phyloP scores from a whole-genome alignment of 1,140 invertebrate genomes.

The Olivierus martensii region DNA sequence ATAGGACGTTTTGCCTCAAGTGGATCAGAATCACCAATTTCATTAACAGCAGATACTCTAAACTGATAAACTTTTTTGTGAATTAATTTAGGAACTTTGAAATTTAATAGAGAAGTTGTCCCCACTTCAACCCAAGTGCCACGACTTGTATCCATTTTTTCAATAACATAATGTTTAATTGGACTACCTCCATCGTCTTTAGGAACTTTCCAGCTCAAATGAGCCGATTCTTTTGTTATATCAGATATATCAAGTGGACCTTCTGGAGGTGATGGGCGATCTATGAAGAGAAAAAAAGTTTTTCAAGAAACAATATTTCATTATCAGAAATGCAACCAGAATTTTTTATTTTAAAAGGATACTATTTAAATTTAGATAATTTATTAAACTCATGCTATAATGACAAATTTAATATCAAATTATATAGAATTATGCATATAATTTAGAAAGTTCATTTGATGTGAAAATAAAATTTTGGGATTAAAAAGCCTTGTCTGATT shows the following conservation, averaged over 20 bases:
- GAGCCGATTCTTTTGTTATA: slow-evolving; percentile 88
- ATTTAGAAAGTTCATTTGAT: no score
- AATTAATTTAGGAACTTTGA: slow-evolving; percentile 68
- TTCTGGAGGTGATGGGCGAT: slow-evolving; percentile 68
- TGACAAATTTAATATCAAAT: no score
- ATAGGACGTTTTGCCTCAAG: slow-evolving; percentile 69
- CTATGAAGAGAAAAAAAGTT: slow-evolving; percentile 48
- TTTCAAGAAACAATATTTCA: no score
- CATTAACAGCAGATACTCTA: slow-evolving; percentile 82
- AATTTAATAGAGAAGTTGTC: slow-evolving; percentile 66
- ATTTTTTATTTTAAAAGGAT: no score
- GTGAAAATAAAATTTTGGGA: no score
- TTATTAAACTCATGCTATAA: no score
- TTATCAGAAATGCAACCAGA: no score
- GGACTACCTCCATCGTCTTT: slow-evolving; percentile 71
- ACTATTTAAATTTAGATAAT: no score
- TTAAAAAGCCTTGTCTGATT: no score
- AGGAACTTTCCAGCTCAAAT: slow-evolving; percentile 84
- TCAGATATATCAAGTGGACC: slow-evolving; percentile 86
- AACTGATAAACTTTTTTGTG: slow-evolving; percentile 91
- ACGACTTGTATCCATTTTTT: slow-evolving; percentile 88
- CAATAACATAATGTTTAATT: slow-evolving; percentile 74
- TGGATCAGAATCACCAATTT: slow-evolving; percentile 85
- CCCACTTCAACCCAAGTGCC: slow-evolving; percentile 94
- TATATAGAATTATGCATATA: no score